Evolutionary conservation across 2,888 invertebrate species (phyloP).

Genomic region (Abrostola triplasia): DNA sequence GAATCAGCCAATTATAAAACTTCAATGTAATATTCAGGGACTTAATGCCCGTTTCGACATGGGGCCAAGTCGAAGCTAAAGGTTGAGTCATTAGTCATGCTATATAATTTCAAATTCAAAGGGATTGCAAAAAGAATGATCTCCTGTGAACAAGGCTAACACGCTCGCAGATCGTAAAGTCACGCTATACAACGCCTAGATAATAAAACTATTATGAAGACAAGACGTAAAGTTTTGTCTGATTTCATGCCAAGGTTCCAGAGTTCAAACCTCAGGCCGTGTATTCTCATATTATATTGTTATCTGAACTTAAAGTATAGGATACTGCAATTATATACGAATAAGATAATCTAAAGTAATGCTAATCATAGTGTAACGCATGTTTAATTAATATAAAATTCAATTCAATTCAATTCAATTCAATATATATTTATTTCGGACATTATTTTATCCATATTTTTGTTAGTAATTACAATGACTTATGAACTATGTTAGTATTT

Average conservation of each 20-base stretch:
- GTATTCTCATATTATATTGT: slow-evolving; percentile 51
- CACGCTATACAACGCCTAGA: slow-evolving; percentile 1
- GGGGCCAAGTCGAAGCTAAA: too few species aligned
- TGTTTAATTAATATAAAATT: slow-evolving; percentile 29
- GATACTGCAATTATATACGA: slow-evolving; percentile 25
- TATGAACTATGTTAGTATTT: too few species aligned
- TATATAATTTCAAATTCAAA: background rate
- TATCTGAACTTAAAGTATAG: slow-evolving; percentile 16
- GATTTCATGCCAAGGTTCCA: slow-evolving; percentile 47
- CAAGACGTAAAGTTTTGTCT: slow-evolving; percentile 6
- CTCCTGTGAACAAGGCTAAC: background rate
- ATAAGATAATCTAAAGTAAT: slow-evolving; percentile 38
- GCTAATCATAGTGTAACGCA: slow-evolving; percentile 40
- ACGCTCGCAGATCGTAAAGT: background rate
- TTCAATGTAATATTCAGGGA: too few species aligned
- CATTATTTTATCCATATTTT: too few species aligned
- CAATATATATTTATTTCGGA: too few species aligned
- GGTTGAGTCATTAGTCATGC: background rate
- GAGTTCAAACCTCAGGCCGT: slow-evolving; percentile 45
- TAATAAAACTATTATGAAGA: background rate
- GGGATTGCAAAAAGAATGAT: background rate
- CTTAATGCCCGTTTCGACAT: too few species aligned
- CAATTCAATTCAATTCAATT: too few species aligned
- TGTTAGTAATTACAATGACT: too few species aligned
- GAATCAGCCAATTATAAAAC: too few species aligned